phyloP scores from a whole-genome alignment of 2,888 invertebrate species.

The Nebria salina region DNA sequence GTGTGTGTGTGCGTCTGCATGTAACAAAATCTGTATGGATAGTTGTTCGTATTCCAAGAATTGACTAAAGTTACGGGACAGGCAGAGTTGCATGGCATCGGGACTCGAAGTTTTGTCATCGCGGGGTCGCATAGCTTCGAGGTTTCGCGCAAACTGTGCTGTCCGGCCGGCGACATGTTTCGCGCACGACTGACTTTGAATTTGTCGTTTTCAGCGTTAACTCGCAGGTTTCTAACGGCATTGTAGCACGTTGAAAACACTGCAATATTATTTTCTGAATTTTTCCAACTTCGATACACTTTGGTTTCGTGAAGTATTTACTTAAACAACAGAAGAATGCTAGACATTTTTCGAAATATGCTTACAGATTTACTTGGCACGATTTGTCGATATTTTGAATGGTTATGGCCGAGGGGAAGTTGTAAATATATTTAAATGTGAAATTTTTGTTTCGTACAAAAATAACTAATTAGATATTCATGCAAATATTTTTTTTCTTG shows the following conservation, averaged over 20 bases:
- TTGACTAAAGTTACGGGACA: background rate
- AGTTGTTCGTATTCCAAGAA: background rate
- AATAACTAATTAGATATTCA: conserved; percentile 26
- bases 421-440: background rate
- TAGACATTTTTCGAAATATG: conserved; percentile 8
- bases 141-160: conserved; percentile 2
- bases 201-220: conserved; percentile 32
- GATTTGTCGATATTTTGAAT: background rate
- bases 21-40: conserved; percentile 1
- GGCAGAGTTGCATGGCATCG: too few relatives aligned
- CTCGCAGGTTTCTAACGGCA: conserved; percentile 35
- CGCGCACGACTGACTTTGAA: conserved; percentile 41
- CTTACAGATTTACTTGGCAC: background rate
- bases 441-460: background rate
- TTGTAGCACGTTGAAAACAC: conserved; percentile 11
- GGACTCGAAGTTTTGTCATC: too few relatives aligned
- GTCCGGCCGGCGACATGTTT: conserved; percentile 27
- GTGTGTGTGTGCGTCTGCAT: background rate
- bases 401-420: background rate
- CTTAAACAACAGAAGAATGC: conserved; percentile 25
- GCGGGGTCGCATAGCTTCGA: background rate
- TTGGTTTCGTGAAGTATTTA: conserved; percentile 30
- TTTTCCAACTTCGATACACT: conserved; percentile 13
- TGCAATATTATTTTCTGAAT: conserved; percentile 3
- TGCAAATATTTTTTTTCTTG: conserved; percentile 29